Conservation (phyloP, 2,113 vertebrate species). For the Charina bottae region DNA sequence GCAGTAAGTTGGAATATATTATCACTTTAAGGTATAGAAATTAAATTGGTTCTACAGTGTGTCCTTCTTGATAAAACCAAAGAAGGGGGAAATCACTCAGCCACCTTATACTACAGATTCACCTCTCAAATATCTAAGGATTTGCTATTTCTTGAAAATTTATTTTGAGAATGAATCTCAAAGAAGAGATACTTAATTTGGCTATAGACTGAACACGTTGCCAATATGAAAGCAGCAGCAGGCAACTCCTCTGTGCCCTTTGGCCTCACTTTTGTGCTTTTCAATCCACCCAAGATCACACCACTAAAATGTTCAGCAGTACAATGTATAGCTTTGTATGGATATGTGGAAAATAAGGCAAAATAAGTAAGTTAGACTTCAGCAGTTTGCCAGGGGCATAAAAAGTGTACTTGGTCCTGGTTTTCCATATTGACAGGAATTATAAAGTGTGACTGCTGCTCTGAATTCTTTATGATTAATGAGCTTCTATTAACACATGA, state of each 20-base stretch:
- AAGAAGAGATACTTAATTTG: not conserved
- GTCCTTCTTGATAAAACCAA: not conserved
- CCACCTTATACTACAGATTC: not conserved
- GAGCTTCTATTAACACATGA: slow-evolving; percentile 54
- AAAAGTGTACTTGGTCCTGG: slow-evolving; percentile 19
- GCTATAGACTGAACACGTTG: not conserved
- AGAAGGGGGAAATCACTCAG: not conserved
- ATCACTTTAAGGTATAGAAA: not conserved
- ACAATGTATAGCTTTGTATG: not conserved
- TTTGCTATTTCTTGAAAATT: not conserved
- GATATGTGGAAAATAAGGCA: not conserved
- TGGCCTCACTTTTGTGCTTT: not conserved
- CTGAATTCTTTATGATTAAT: slow-evolving; percentile 44
- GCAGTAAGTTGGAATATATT: not conserved
- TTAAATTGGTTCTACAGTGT: not conserved
- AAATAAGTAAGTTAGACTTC: not conserved
- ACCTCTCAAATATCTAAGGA: not conserved
- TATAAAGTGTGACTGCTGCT: slow-evolving; percentile 30
- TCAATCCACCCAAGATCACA: not conserved
- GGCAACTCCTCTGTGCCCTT: not conserved
- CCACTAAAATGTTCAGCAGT: not conserved
- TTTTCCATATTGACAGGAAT: slow-evolving; percentile 26
- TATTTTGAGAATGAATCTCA: not conserved
- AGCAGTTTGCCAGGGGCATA: slow-evolving; percentile 32
- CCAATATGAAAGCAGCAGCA: not conserved